Conservation (phyloP, 2,113 vertebrate species). For the Panurus biarmicus region DNA sequence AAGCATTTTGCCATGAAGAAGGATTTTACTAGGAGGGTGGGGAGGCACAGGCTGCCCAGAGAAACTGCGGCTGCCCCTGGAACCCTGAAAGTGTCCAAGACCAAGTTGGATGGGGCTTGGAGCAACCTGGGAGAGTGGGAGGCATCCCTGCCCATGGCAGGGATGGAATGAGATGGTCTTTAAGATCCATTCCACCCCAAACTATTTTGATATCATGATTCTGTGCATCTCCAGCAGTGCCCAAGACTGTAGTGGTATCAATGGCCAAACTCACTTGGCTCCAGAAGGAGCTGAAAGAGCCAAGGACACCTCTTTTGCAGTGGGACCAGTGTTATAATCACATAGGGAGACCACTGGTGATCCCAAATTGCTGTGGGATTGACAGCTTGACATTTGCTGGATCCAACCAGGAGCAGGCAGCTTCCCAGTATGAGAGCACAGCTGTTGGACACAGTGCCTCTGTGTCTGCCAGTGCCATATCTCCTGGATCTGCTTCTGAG, state of each 20-base stretch:
- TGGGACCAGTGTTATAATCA: fast-evolving
- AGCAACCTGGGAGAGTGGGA: fast-evolving
- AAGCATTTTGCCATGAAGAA: background rate
- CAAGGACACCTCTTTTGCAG: fast-evolving
- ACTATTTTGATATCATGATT: background rate
- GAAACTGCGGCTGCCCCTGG: background rate
- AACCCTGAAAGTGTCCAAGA: background rate
- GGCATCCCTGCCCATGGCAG: background rate
- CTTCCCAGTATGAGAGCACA: fast-evolving
- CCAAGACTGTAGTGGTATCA: background rate
- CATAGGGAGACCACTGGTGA: background rate
- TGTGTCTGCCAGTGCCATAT: fast-evolving
- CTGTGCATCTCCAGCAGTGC: background rate
- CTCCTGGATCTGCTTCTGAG: background rate
- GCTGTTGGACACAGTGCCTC: background rate
- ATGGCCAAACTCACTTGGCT: background rate
- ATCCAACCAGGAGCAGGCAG: fast-evolving
- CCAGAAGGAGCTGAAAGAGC: background rate
- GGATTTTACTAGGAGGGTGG: background rate
- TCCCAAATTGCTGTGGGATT: background rate
- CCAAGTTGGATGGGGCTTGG: fast-evolving
- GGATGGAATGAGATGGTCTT: background rate
- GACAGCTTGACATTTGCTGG: background rate
- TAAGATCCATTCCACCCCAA: background rate
- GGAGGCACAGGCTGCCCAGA: background rate